Conservation (phyloP, 2,797 vertebrate species). For the Tragelaphus eurycerus region DNA sequence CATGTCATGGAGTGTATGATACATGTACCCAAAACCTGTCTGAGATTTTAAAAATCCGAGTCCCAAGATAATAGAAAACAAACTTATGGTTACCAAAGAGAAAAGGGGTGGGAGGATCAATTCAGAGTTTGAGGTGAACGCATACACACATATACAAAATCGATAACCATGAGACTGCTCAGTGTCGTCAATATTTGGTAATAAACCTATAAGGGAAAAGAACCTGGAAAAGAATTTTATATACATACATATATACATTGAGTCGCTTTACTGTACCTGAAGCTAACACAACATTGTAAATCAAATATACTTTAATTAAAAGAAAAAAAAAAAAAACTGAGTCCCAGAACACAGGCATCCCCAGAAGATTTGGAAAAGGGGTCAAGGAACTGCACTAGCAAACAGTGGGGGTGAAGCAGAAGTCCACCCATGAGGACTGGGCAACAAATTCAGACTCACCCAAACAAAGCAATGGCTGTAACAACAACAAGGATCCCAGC, state of each 20-base stretch:
- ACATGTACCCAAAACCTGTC: not conserved
- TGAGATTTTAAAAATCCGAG: not conserved
- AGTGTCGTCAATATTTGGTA: not conserved
- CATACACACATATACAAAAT: not conserved
- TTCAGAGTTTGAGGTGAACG: not conserved
- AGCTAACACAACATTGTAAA: not conserved
- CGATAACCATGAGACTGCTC: not conserved
- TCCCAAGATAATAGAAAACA: not conserved
- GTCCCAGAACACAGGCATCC: not conserved
- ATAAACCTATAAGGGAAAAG: not conserved
- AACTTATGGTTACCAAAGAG: not conserved
- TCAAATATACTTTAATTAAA: not conserved
- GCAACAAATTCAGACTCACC: too few species aligned
- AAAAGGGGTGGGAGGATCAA: not conserved
- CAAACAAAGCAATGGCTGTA: too few species aligned
- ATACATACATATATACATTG: not conserved
- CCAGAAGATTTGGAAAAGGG: not conserved
- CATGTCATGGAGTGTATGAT: not conserved
- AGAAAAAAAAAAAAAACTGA: not conserved
- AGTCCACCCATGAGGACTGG: rapidly evolving
- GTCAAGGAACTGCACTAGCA: not conserved
- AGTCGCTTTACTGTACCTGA: not conserved
- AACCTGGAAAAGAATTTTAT: not conserved
- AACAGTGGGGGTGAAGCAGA: not conserved
- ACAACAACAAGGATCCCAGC: not conserved